These are phyloP conservation scores for Botrylloides violaceus DNA, from an alignment of 23 tunicate species.

Conservation along the genomic window DNA sequence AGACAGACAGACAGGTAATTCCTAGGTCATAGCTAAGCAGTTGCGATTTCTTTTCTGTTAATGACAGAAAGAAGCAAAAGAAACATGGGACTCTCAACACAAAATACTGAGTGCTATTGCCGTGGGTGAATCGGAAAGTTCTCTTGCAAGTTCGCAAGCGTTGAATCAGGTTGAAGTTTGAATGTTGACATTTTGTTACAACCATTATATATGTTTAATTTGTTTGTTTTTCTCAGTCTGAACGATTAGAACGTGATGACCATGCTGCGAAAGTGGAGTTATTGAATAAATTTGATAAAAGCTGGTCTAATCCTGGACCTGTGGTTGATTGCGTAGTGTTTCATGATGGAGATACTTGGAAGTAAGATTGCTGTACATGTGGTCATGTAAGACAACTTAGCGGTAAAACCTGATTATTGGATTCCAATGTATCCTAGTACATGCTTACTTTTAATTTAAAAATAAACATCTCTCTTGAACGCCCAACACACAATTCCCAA, in stretches of 20 bases:
- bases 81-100: constrained; percentile 61
- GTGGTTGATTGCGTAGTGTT: constrained; percentile 88
- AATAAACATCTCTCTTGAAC: too few relatives aligned
- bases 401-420: too few relatives aligned
- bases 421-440: too few relatives aligned
- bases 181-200: background rate
- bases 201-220: background rate
- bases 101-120: constrained; percentile 42
- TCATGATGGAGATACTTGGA: constrained; percentile 74
- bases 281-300: constrained; percentile 70
- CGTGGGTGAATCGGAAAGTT: constrained; percentile 26
- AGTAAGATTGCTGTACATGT: constrained; percentile 16
- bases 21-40: too few relatives aligned
- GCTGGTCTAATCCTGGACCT: constrained; percentile 69
- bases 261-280: constrained; percentile 54
- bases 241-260: constrained; percentile 44
- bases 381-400: background rate
- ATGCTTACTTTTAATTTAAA: too few relatives aligned
- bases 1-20: too few relatives aligned
- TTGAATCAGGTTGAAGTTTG: background rate
- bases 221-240: constrained; percentile 30
- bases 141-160: background rate
- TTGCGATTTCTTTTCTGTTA: too few relatives aligned
- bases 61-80: constrained; percentile 61
- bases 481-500: too few relatives aligned